Base-by-base conservation (phyloP, 92 coral and sea anemone species). In the Umimayanthus kanabou region DNA sequence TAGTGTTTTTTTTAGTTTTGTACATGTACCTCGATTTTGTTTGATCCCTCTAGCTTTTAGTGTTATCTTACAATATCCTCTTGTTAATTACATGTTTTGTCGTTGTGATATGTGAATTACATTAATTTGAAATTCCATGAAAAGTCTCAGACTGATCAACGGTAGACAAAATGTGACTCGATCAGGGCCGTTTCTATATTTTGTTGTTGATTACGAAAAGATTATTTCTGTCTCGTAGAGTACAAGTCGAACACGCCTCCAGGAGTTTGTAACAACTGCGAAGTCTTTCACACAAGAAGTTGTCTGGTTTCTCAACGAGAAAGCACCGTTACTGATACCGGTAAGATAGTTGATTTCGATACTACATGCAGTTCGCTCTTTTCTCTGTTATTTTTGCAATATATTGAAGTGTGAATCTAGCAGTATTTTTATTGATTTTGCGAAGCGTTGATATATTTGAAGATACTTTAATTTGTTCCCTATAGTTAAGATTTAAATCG, bases 201-300 rank as follows among this genome's bases (percentile, higher is more conserved):
- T 50, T 37, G 2, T 42, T 88, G 45, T 28, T 49, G 22, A 11
- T 39, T 9, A 6, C 49, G 47, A 9, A 57, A 30, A 16, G 16
- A 15, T 7, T 13, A 10, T 61, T 72, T 90, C 29, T 57, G 50
- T 49, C 49, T 80, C 45, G 39, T 80, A 94, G 98, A 94, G 90
- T 82, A 85, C 92, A 22, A 84, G 88, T 79, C 88, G 93, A 86
- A 92, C 93, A 16, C 94, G 94, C 40, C 93, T 96, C 9, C 92
- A 95, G 80, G 99, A 97, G 61, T 91, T 97, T 71, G 94, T 97
- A 53, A 80, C 97, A 30, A 90, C 94, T 79, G 99, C 97, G 11
- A 95, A 93, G 88, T 88, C 92, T 77, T 94, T 97, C 85, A 88
- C 94, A 65, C 97, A 95, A 85, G 94, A 93, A 10, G 98, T 97